These are phyloP conservation scores for Cylloceria caligata DNA, from an alignment of 2,888 invertebrate species.

Conservation along the genomic window DNA sequence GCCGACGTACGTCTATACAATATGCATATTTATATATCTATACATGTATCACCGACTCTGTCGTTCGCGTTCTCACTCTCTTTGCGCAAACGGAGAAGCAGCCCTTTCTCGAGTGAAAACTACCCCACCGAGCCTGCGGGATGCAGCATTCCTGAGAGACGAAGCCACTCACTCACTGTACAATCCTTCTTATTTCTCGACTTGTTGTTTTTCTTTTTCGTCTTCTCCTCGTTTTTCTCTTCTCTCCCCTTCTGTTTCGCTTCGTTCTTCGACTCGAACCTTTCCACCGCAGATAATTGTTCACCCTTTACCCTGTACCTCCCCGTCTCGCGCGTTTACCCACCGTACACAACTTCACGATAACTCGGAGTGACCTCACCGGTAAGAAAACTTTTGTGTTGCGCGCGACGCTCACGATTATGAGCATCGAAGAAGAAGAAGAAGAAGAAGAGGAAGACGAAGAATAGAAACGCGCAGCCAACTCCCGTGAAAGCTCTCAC, in stretches of 20 bases:
- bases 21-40: slow-evolving; percentile 8
- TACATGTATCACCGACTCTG: slow-evolving; percentile 24
- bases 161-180: slow-evolving; percentile 64
- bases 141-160: slow-evolving; percentile 56
- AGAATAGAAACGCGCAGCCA: slow-evolving; percentile 20
- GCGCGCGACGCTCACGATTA: slow-evolving; percentile 24
- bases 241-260: slow-evolving; percentile 28
- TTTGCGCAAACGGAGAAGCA: slow-evolving; percentile 35
- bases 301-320: slow-evolving; percentile 30
- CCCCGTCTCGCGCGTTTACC: background rate
- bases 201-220: slow-evolving; percentile 41
- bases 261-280: slow-evolving; percentile 32
- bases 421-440: background rate
- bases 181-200: slow-evolving; percentile 62
- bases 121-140: slow-evolving; percentile 35
- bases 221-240: slow-evolving; percentile 46
- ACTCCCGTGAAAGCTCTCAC: slow-evolving; percentile 35
- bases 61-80: slow-evolving; percentile 45
- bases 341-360: slow-evolving; percentile 37
- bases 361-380: slow-evolving; percentile 1
- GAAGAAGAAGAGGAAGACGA: background rate
- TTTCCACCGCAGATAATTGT: slow-evolving; percentile 51
- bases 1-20: slow-evolving; percentile 66
- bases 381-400: slow-evolving; percentile 30
- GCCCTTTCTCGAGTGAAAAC: slow-evolving; percentile 55